These are phyloP conservation scores for Pipistrellus nathusii DNA, from an alignment of 2,797 vertebrate species.

Conservation along the genomic window DNA sequence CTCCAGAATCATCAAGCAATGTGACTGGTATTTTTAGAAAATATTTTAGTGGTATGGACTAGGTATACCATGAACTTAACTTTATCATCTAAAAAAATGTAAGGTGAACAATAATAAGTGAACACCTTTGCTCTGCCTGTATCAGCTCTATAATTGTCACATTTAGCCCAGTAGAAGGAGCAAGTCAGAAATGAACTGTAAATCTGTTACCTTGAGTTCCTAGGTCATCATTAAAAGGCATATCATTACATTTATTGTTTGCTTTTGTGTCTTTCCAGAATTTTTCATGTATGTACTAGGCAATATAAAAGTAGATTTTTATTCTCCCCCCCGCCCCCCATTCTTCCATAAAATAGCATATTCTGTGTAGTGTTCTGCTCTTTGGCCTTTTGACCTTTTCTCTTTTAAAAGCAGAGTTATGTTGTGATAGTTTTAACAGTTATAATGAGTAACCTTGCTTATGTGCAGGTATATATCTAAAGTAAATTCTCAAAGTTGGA, in stretches of 20 bases:
- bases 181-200: slow-evolving; percentile 27
- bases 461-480: neutral
- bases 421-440: slow-evolving; percentile 16
- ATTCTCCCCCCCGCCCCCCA: neutral
- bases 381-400: neutral
- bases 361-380: neutral
- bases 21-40: slow-evolving; percentile 26
- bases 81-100: slow-evolving; percentile 49
- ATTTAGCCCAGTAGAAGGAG: neutral
- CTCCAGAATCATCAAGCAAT: slow-evolving; percentile 11
- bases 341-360: neutral
- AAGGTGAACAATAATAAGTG: slow-evolving; percentile 33
- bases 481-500: neutral
- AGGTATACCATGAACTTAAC: neutral
- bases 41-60: neutral
- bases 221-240: neutral
- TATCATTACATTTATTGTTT: slow-evolving; percentile 6
- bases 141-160: slow-evolving; percentile 26
- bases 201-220: neutral
- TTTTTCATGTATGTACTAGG: neutral
- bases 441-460: slow-evolving; percentile 10
- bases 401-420: neutral
- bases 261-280: slow-evolving; percentile 27
- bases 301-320: slow-evolving; percentile 25
- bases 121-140: neutral